These are phyloP conservation scores for Proisotoma minuta DNA, from an alignment of 2,888 invertebrate genomes.

Conservation along the genomic window DNA sequence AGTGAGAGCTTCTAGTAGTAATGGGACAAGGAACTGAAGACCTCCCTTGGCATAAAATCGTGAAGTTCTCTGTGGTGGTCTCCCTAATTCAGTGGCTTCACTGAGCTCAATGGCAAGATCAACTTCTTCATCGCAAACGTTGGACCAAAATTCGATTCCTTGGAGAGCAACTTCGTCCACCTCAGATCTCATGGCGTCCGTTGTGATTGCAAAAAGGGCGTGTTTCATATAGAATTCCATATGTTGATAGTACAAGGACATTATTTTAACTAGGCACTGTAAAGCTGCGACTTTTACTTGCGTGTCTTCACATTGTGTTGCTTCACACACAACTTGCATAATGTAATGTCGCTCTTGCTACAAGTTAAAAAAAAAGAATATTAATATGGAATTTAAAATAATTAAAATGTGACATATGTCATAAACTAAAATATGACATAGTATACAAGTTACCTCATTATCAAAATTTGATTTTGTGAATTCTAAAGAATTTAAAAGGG, in stretches of 20 bases:
- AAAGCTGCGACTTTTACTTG: constrained; percentile 93
- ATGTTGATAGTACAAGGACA: constrained; percentile 95
- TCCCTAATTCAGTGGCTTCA: constrained; percentile 89
- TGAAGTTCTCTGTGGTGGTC: constrained; percentile 87
- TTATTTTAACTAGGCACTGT: constrained; percentile 96
- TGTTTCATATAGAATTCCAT: constrained; percentile 99
- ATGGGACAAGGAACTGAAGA: constrained; percentile 86
- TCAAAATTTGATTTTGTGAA: constrained; percentile 99
- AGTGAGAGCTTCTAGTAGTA: constrained; percentile 86
- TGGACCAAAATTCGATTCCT: constrained; percentile 99
- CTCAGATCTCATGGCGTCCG: constrained; percentile 97
- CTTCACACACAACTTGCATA: constrained; percentile 99
- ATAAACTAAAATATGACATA: constrained; percentile 25
- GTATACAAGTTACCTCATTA: constrained; percentile 63
- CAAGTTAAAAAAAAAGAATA: constrained; percentile 25
- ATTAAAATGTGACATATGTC: constrained; percentile 26
- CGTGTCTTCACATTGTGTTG: constrained; percentile 87
- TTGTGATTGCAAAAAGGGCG: constrained; percentile 87
- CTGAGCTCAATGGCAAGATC: constrained; percentile 89
- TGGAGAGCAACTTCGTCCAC: constrained; percentile 93
- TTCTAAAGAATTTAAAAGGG: constrained; percentile 92
- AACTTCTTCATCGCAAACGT: constrained; percentile 98
- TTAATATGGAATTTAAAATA: background rate
- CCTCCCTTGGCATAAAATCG: constrained; percentile 98
- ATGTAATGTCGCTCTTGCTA: constrained; percentile 92